Evolutionary conservation across 2,888 invertebrate genomes (phyloP), one percentile per base, ranked within the genome.

Genomic region (Teleiodes luculella): DNA sequence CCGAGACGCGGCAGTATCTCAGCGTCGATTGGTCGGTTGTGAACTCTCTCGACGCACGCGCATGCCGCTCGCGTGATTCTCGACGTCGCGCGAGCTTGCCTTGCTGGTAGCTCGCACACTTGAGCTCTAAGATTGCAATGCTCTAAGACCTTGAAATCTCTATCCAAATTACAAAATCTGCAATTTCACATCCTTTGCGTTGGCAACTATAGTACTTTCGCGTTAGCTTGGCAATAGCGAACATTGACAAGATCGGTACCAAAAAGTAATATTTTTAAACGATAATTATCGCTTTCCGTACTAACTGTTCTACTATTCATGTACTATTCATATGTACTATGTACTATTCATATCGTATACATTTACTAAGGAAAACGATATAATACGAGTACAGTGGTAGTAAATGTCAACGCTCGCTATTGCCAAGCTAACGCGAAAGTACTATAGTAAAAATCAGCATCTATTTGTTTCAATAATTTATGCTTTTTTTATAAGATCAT

Each of bases 11-110:
- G 68, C 67, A 55, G 58, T 39, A 63, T 16, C 1, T n/a, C 33
- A 41, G 11, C 39, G 41, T 41, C 60, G 58, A 65, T 61, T 66
- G 59, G 59, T 74, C 72, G 76, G 75, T 79, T 81, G 77, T 72
- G 68, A 59, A 72, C 68, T 72, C 65, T 62, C 67, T 60, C 62
- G 65, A 68, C 66, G 62, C 43, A 28, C n/a, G 39, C 28, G 14
- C 11, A 10, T 46, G 7, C 20, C 50, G 28, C 36, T n/a, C 24
- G 24, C 43, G 18, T n/a, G 24, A 11, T 41, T 13, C 7, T 14
- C 10, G 1, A 28, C n/a, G 28, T n/a, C n/a, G 43, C 28, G 16
- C 18, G 39, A 41, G 39, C 39, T 18, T 18, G 10, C 45, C 13
- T 24, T 45, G 13, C 28, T 28, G 6, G 30, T 11, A 11, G 49